A percentile compares a stretch with the other conserved stretches of the same genome.
Conservation (phyloP, 2,888 invertebrate genomes). For the Melikaiella ostensackeni region DNA sequence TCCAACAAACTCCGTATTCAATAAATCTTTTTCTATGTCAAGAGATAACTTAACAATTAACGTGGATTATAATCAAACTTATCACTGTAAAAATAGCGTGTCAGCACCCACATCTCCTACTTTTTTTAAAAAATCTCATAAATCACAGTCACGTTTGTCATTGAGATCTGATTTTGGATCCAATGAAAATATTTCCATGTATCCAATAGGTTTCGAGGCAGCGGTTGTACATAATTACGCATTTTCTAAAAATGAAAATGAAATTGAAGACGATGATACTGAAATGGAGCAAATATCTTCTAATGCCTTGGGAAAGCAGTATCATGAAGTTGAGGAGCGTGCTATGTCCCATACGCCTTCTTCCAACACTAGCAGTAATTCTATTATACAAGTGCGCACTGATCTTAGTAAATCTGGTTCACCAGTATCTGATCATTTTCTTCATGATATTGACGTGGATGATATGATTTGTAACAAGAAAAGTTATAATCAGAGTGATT, state of each 20-base stretch:
- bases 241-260: slow-evolving; percentile 61
- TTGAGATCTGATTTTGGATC: slow-evolving; percentile 68
- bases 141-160: slow-evolving; percentile 61
- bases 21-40: background rate
- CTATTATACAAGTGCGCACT: slow-evolving; percentile 65
- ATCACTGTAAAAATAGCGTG: slow-evolving; percentile 69
- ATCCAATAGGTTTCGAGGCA: slow-evolving; percentile 67
- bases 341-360: slow-evolving; percentile 66
- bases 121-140: slow-evolving; percentile 57
- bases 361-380: slow-evolving; percentile 68
- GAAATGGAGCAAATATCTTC: slow-evolving; percentile 73
- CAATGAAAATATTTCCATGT: slow-evolving; percentile 67
- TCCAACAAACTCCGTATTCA: background rate
- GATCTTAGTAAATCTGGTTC: slow-evolving; percentile 77
- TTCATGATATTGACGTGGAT: slow-evolving; percentile 67
- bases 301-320: slow-evolving; percentile 66
- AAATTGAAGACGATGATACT: slow-evolving; percentile 76
- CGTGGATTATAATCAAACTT: slow-evolving; percentile 50
- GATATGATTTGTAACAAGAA: background rate
- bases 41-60: slow-evolving; percentile 43
- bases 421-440: slow-evolving; percentile 65
- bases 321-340: slow-evolving; percentile 64
- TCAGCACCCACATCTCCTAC: slow-evolving; percentile 71
- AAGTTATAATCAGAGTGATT: slow-evolving; percentile 25
- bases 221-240: slow-evolving; percentile 60